Conservation (phyloP, 2,888 invertebrate species). For the Thymelicus sylvestris region DNA sequence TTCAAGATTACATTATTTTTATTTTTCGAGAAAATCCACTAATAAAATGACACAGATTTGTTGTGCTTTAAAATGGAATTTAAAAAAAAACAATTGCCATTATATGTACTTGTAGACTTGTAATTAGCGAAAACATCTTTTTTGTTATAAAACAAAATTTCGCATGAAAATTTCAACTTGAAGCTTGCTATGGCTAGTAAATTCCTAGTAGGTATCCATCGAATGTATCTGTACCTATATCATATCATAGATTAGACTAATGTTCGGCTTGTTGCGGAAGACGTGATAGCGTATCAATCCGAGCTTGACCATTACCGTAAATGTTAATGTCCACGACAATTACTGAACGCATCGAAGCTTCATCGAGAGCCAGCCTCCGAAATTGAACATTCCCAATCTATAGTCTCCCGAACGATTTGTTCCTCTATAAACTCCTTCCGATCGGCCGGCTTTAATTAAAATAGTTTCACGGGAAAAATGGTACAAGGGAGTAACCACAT, state of each 20-base stretch:
- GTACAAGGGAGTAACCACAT: constrained; percentile 61
- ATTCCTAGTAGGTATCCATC: neutral
- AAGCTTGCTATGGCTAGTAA: too few species aligned
- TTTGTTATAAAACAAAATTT: too few species aligned
- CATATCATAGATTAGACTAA: constrained; percentile 52
- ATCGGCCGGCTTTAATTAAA: constrained; percentile 75
- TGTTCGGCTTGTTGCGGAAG: constrained; percentile 63
- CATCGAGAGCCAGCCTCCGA: constrained; percentile 63
- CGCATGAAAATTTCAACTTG: too few species aligned
- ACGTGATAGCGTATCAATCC: constrained; percentile 73
- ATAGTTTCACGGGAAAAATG: constrained; percentile 76
- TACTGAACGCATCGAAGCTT: constrained; percentile 68
- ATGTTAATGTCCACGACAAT: constrained; percentile 81
- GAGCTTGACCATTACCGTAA: constrained; percentile 76
- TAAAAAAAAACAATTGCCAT: too few species aligned
- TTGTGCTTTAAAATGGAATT: too few species aligned
- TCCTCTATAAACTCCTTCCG: constrained; percentile 75
- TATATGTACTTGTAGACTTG: too few species aligned
- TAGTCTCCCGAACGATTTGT: constrained; percentile 66
- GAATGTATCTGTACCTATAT: neutral
- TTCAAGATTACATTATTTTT: too few species aligned
- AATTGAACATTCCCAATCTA: constrained; percentile 77
- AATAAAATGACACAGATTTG: too few species aligned
- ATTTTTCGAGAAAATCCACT: too few species aligned
- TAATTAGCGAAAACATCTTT: too few species aligned